Evolutionary conservation across 1,140 invertebrate genomes (phyloP), one percentile per base, ranked within the genome.

Genomic region (Lucilia sericata): DNA sequence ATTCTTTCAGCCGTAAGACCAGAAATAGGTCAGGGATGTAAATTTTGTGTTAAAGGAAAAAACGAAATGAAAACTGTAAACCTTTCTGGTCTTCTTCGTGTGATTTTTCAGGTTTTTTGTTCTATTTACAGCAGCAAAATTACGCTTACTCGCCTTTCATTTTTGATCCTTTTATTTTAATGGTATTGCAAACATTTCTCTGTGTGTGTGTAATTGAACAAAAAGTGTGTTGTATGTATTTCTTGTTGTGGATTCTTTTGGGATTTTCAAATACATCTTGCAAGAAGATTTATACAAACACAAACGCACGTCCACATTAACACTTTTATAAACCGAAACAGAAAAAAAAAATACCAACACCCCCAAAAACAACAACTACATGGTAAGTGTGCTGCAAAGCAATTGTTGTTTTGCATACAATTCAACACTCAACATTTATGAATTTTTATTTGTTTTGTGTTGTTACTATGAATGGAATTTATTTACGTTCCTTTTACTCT

Each of bases 11-110:
- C n/a, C n/a, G 25, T 21, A 21, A 21, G 2, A 60, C 14, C 19
- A 21, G 19, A 21, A 70, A 70, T 70, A 70, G 65, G 65, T 70
- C 65, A 70, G 65, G n/a, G 65, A 70, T 70, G 65, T 70, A 70
- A 70, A 70, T 70, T 42, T 55, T 55, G 51, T 55, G 5, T 7
- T 2, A 42, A 42, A 5, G 5, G 7, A 42, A 42, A 42, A 42
- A 42, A 42, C 10, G 5, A 55, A 55, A 55, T 7, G 51, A 55
- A 55, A 55, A 55, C 51, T n/a, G 12, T 55, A 55, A 55, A n/a
- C 51, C 51, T 17, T 55, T 55, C 17, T 55, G 12, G 51, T 55
- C 51, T 55, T 55, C 12, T 55, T 12, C 17, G 17, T 55, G 3
- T 55, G 10, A 12, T 55, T 55, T 14, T 55, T 55, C 4, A 12